Evolutionary conservation across 23 tunicate genomes (phyloP), one percentile per base, ranked within the genome.

Genomic region (Trididemnum miniatum): DNA sequence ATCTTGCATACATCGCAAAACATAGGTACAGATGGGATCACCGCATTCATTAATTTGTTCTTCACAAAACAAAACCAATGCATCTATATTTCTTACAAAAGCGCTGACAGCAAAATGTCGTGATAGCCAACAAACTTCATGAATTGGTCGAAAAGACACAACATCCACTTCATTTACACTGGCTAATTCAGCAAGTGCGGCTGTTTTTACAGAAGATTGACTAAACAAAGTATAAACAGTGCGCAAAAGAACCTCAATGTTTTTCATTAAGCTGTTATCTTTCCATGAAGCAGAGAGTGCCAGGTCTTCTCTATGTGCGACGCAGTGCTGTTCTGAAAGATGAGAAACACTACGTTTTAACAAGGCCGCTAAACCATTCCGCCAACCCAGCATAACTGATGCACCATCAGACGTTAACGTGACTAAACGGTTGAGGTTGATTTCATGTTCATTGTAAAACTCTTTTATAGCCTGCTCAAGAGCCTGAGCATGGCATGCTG

Each of bases 351-450:
- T 49, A 49, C 57, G 57, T 49, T 49, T 49, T 49, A 49, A 18
- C 57, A 49, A 49, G 57, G 57, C 57, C 57, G 57, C 57, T 49
- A 18, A 49, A 9, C 57, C 57, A 49, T 49, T 49, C 18, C 57
- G 18, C 57, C 57, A 18, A 49, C 57, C 57, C 57, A 49, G 18
- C 57, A 49, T 49, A 18, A 9, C 57, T 49, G 57, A n/a, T 18
- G 18, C 57, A 62, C 69, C 69, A 15, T 62, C 69, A 23, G 69
- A 62, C 23, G 69, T 62, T 23, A 62, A 62, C 69, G n/a, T n/a
- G n/a, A n/a, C n/a, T n/a, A n/a, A n/a, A n/a, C n/a, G n/a, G n/a
- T n/a, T n/a, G n/a, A n/a, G 23, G 69, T 62, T 27, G 27, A 62
- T 62, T 62, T 23, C 7, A 62, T 62, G 69, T 18, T 62, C 69